Evolutionary conservation across 2,113 vertebrate genomes (phyloP).

Genomic region (Strix aluco): DNA sequence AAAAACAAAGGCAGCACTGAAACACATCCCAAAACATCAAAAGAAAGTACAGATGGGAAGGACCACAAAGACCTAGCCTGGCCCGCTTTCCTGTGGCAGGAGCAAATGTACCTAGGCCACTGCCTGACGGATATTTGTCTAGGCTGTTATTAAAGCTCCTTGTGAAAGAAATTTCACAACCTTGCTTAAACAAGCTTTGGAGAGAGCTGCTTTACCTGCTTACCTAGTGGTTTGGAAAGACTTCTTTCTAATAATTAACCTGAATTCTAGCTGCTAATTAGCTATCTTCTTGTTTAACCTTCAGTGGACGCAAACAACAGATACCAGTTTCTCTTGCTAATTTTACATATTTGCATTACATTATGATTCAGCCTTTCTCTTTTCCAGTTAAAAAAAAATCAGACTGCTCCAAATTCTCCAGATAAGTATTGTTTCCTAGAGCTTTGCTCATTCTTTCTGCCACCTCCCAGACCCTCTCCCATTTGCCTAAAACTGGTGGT

Average conservation of each 20-base stretch:
- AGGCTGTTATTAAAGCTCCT: conserved; percentile 43
- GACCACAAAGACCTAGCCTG: neutral
- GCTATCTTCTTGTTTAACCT: conserved; percentile 33
- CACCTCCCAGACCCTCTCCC: neutral
- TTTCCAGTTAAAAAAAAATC: neutral
- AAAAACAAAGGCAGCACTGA: conserved; percentile 31
- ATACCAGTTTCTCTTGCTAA: conserved; percentile 4
- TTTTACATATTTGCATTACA: neutral
- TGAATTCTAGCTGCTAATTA: conserved; percentile 36
- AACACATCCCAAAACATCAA: conserved; percentile 60
- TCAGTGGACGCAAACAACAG: conserved; percentile 7
- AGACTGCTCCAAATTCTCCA: neutral
- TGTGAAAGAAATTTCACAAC: conserved; percentile 53
- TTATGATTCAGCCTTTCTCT: neutral
- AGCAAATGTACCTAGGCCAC: neutral
- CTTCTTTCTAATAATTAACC: conserved; percentile 59
- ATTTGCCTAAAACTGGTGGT: neutral
- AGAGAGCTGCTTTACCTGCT: conserved; percentile 55
- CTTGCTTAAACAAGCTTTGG: conserved; percentile 45
- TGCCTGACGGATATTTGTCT: conserved; percentile 14
- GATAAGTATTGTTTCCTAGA: neutral
- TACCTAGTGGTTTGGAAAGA: conserved; percentile 59
- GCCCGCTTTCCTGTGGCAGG: neutral
- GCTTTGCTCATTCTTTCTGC: neutral
- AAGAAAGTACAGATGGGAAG: conserved; percentile 49